Base-by-base conservation (phyloP, 1,140 invertebrate species). In the Gryllus bimaculatus region DNA sequence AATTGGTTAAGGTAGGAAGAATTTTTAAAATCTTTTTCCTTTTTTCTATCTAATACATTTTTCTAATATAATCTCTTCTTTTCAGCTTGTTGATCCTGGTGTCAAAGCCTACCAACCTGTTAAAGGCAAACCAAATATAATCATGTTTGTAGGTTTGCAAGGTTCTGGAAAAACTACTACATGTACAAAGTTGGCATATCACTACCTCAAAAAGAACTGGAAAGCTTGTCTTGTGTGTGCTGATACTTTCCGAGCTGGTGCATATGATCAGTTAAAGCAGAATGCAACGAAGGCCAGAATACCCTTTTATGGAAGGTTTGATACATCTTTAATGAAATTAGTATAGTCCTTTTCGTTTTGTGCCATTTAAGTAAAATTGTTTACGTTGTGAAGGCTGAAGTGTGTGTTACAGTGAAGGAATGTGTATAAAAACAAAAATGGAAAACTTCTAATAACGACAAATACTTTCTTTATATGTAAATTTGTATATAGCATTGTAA, bases 71-170 rank as follows among this genome's bases (percentile, higher is more conserved):
- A 39, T 39, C 26, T 47, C 7, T 77, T 80, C 87, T 87, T 82
- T 83, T 49, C 84, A 97, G 95, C 87, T 99, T 21, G 97, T 99
- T 78, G 98, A 99, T 89, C 98, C 98, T 79, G 96, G 96, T 79
- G 97, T 99, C 3, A 98, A 99, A 87, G 94, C 97, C 10, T 99
- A 96, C 88, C 94, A 96, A 83, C 98, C 98, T 81, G 88, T 94
- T 0, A 99, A 99, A 90, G 97, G 96, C 73, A 93, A 93, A 84
- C 91, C 95, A 75, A 99, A 99, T 89, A 88, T 99, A 15, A 97
- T 99, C 82, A 99, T 99, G 98, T 99, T 99, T 91, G 98, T 99
- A 79, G 98, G 98, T 85, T 89, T 99, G 3, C 98, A 96, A 89
- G 98, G 98, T 81, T 98, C 97, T 81, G 98, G 98, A 83, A 99